Percentiles rank a stretch among this genome's conserved stretches.
Conservation (phyloP, 2,113 vertebrate species). For the Alosa alosa region DNA sequence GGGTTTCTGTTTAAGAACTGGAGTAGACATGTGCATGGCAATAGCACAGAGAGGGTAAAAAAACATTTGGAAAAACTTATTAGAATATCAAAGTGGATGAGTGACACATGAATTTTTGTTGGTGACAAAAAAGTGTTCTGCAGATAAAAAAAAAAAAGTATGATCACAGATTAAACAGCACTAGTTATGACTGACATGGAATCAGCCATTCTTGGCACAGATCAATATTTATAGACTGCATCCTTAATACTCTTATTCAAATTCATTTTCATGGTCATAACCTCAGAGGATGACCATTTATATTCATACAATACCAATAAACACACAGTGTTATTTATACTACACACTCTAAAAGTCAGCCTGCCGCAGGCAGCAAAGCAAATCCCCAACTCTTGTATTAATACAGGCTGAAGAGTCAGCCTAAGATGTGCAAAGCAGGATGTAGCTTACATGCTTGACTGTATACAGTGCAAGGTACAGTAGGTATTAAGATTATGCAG, state of each 20-base stretch:
- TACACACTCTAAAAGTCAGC: background rate
- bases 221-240: background rate
- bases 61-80: background rate
- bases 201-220: background rate
- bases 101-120: background rate
- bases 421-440: background rate
- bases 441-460: background rate
- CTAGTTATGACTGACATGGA: background rate
- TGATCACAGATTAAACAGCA: background rate
- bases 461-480: background rate
- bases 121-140: background rate
- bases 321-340: background rate
- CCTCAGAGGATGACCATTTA: slow-evolving; percentile 1
- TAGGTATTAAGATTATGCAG: background rate
- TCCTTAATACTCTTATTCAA: slow-evolving; percentile 4
- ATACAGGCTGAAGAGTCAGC: background rate
- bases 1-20: background rate
- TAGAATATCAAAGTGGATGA: background rate
- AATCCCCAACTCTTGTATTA: background rate
- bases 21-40: background rate
- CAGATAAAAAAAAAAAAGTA: background rate
- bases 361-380: background rate
- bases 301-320: background rate
- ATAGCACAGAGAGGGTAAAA: background rate
- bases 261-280: background rate